Percentiles rank a stretch among this genome's conserved stretches.
Evolutionary conservation across 2,888 invertebrate genomes (phyloP).

Genomic region (Apamea sordens): DNA sequence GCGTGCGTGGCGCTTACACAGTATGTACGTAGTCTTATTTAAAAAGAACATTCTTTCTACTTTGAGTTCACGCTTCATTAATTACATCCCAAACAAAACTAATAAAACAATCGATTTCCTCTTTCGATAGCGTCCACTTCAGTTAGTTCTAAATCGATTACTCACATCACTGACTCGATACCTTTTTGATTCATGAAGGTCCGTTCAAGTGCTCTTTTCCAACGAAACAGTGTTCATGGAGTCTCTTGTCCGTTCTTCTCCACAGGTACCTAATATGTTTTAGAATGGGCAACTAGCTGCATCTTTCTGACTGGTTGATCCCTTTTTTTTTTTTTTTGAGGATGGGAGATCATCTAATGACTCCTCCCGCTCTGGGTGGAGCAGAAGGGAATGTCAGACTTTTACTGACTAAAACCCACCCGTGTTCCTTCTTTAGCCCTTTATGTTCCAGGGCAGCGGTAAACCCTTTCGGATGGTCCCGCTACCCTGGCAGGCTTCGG

Average conservation of each 20-base stretch:
- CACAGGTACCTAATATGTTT: background rate
- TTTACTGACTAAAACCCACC: too few relatives aligned
- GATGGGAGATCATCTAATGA: too few relatives aligned
- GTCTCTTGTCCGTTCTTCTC: background rate
- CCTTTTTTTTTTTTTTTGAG: too few relatives aligned
- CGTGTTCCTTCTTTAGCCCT: too few relatives aligned
- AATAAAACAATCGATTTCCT: slow-evolving; percentile 23
- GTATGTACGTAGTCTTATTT: background rate
- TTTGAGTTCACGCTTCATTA: slow-evolving; percentile 2
- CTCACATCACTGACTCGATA: slow-evolving; percentile 46
- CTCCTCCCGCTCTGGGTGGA: too few relatives aligned
- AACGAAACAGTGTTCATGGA: background rate
- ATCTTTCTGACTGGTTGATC: background rate
- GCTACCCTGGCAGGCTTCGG: too few relatives aligned
- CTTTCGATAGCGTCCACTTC: slow-evolving; percentile 19
- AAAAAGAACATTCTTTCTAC: background rate
- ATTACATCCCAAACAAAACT: slow-evolving; percentile 29
- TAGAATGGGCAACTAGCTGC: background rate
- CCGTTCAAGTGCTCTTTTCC: slow-evolving; percentile 18
- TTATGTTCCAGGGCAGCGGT: too few relatives aligned
- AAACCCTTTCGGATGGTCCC: too few relatives aligned
- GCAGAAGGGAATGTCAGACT: too few relatives aligned
- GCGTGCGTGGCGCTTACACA: background rate
- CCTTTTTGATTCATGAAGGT: slow-evolving; percentile 21
- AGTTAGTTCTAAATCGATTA: slow-evolving; percentile 51